Base-by-base conservation (phyloP, 1,140 invertebrate genomes). In the Drosophila insularis region DNA sequence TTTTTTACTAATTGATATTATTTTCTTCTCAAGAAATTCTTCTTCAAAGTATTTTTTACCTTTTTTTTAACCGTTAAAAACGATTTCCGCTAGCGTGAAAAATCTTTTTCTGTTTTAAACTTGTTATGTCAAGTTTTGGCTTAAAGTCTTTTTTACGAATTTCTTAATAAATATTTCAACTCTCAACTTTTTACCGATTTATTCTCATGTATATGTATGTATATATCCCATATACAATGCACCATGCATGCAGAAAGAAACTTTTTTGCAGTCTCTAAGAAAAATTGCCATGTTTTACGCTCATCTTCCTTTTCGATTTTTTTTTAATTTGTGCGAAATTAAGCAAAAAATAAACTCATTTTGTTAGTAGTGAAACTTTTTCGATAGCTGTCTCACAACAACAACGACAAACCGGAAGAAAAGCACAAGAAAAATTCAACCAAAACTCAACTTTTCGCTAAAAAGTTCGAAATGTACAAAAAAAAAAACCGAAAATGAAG, bases 341-440 rank as follows among this genome's bases (percentile, higher is more conserved):
- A 87, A 87, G 82, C 82, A 89, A 87, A 89, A 87, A 87, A 89
- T 87, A 87, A 87, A 82, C 82, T 87, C 82, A 87, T 87, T 89
- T 89, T 77, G 79, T 79, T 77, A 67, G 75, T 71, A 74, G 80
- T 64, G 40, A 81, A 87, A 87, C 82, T 87, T 87, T 87, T 89
- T 82, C 82, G 82, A 87, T 87, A 87, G 84, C 82, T 87, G 82
- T 87, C 82, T 89, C 68, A 46, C 43, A 62, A 67, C 69, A 68
- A 76, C 27, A 60, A 27, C 55, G 31, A 40, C 62, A 55, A 79
- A 67, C 17, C 17, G 35, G 69, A 70, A 63, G 39, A 32, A 23
- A 21, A 17, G 2, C n/a, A 55, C 23, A n/a, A 21, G 32, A 63
- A 56, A 55, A 39, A 27, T 19, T 2, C 59, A 43, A 60, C 46